Evolutionary conservation across 2,797 vertebrate species (phyloP), one percentile per base, ranked within the genome.

Genomic region (Coreius guichenoti): DNA sequence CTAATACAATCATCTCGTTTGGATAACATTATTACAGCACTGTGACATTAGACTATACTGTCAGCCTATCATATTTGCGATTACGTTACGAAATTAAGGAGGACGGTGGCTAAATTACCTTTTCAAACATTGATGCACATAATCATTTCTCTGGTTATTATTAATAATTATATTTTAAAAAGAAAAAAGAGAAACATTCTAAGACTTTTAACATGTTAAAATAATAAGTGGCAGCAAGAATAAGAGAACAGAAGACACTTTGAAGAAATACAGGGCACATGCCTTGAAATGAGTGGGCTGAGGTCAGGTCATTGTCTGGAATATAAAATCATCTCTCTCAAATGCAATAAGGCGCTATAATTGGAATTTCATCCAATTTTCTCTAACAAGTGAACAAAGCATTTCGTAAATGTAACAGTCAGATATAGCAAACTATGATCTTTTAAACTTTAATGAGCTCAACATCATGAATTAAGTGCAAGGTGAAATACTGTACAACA

Each of bases 41-140:
- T 51, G 82, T 82, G 87, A 86, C 88, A 86, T 88, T 87, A 86
- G 80, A 84, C 87, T 87, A 82, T 83, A 87, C 83, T 87, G 89
- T 86, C 88, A 88, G 81, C 76, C 51, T 72, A 75, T 85, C 88
- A 81, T 63, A 51, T 8, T 26, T 51, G 63, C 49, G 84, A 88
- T 82, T 56, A 82, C 84, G 81, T 85, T 45, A 82, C 56, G 19
- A 77, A 86, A 90, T 89, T 87, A 85, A 89, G 87, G 69, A 81
- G 80, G 89, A 91, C 88, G 87, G 82, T 80, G 80, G 84, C 58
- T 70, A 88, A 90, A 91, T 91, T 89, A 90, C 86, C 76, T 86
- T 89, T 88, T 89, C 76, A 26, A 58, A 65, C 77, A 85, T 31
- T 56, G 47, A 77, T 61, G 78, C 80, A 80, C 45, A 54, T 80